Conservation (phyloP, 1,140 invertebrate species). For the Drosophila dunni region DNA sequence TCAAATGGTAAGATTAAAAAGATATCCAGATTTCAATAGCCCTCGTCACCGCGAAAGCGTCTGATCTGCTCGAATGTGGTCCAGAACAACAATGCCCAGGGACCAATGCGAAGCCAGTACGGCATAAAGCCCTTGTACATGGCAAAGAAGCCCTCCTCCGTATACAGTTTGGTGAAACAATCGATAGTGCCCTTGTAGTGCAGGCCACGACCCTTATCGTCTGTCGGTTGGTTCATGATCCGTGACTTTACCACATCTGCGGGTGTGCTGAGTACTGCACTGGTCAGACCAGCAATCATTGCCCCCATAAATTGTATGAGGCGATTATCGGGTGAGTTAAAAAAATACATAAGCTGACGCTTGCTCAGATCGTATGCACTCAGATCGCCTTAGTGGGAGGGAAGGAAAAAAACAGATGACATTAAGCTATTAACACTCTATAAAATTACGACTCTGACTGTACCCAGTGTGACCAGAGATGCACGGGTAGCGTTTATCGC, state of each 20-base stretch:
- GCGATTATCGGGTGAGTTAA: conserved; percentile 29
- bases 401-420: background rate
- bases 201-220: conserved; percentile 21
- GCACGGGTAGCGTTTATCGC: conserved; percentile 38
- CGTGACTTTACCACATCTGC: conserved; percentile 56
- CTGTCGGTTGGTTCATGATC: conserved; percentile 49
- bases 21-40: conserved; percentile 4
- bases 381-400: conserved; percentile 32
- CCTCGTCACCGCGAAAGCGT: conserved; percentile 28
- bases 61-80: conserved; percentile 43
- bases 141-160: conserved; percentile 34
- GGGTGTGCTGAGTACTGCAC: conserved; percentile 37
- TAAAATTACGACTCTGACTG: background rate
- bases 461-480: conserved; percentile 43
- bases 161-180: conserved; percentile 37
- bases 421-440: too few relatives aligned
- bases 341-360: conserved; percentile 17
- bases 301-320: conserved; percentile 44
- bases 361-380: conserved; percentile 49
- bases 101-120: conserved; percentile 44
- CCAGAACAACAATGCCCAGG: conserved; percentile 50
- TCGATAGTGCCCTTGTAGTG: conserved; percentile 47
- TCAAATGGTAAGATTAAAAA: background rate
- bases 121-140: conserved; percentile 57
- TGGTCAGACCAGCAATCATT: conserved; percentile 43